phyloP scores from a whole-genome alignment of 2,797 vertebrate species.

The Poecile montanus region DNA sequence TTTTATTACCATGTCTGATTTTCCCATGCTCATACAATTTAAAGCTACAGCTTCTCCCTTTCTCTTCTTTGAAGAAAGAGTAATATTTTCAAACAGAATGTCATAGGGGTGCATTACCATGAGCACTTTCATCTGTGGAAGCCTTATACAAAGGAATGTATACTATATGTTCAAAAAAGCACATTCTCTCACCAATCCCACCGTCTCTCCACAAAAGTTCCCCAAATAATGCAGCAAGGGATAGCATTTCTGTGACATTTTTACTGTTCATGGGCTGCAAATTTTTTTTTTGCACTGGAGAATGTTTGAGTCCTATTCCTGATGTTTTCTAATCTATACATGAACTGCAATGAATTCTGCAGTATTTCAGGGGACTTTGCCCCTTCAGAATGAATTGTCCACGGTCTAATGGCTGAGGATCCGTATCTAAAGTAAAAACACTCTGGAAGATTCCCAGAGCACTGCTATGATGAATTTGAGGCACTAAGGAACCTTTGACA shows the following conservation, averaged over 20 bases:
- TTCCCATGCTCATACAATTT: slow-evolving; percentile 53
- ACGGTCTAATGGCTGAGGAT: background rate
- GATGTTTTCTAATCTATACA: background rate
- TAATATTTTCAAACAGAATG: slow-evolving; percentile 54
- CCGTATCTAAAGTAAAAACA: background rate
- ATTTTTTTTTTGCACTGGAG: background rate
- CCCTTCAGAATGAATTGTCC: background rate
- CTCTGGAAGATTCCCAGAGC: background rate
- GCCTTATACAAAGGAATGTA: slow-evolving; percentile 26
- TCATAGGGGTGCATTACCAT: slow-evolving; percentile 35
- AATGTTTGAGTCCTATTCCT: background rate
- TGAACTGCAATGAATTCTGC: background rate
- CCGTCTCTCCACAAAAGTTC: background rate
- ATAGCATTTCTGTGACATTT: background rate
- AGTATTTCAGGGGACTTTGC: background rate
- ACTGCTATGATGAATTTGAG: background rate
- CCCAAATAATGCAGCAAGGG: background rate
- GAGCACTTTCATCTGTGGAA: slow-evolving; percentile 56
- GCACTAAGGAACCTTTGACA: accelerated
- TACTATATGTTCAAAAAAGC: background rate
- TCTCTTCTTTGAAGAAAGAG: slow-evolving; percentile 53
- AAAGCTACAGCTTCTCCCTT: slow-evolving; percentile 58
- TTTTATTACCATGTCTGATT: slow-evolving; percentile 66
- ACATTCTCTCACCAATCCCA: background rate
- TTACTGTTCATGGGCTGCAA: background rate